A percentile compares a stretch with the other conserved stretches of the same genome.
phyloP scores from a whole-genome alignment of 2,797 vertebrate genomes.

The Chrysocyon brachyurus region DNA sequence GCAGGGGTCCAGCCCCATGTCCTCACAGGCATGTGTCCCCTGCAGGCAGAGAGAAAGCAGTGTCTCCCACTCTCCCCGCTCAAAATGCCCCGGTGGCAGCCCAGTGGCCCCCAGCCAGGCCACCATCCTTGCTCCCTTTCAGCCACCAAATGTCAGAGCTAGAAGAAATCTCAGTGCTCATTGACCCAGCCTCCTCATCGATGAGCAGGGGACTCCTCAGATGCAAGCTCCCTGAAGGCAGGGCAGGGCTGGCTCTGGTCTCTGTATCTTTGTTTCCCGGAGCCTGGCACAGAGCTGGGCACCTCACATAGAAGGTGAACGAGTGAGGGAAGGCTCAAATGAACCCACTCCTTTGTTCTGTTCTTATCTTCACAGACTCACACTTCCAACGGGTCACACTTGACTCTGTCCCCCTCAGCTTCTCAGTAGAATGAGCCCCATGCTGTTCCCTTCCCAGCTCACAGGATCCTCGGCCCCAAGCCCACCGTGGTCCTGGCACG shows the following conservation, averaged over 20 bases:
- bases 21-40: rapidly evolving
- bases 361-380: not conserved
- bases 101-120: no score
- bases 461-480: not conserved
- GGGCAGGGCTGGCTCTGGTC: not conserved
- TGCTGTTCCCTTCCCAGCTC: not conserved
- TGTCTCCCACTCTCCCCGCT: not conserved
- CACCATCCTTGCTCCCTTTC: not conserved
- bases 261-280: not conserved
- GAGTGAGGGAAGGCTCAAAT: not conserved
- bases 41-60: not conserved
- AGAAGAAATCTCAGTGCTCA: not conserved
- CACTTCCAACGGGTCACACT: not conserved
- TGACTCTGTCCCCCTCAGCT: not conserved
- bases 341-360: not conserved
- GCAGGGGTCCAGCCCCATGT: not conserved
- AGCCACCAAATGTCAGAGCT: not conserved
- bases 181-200: not conserved
- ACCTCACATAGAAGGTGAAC: not conserved
- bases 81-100: not conserved
- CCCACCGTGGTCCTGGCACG: not conserved
- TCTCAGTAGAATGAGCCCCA: not conserved
- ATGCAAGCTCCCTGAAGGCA: not conserved
- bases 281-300: not conserved
- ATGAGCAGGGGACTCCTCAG: no score